These are phyloP conservation scores for Rhinolophus sinicus DNA, from an alignment of 2,113 vertebrate species.

Conservation along the genomic window DNA sequence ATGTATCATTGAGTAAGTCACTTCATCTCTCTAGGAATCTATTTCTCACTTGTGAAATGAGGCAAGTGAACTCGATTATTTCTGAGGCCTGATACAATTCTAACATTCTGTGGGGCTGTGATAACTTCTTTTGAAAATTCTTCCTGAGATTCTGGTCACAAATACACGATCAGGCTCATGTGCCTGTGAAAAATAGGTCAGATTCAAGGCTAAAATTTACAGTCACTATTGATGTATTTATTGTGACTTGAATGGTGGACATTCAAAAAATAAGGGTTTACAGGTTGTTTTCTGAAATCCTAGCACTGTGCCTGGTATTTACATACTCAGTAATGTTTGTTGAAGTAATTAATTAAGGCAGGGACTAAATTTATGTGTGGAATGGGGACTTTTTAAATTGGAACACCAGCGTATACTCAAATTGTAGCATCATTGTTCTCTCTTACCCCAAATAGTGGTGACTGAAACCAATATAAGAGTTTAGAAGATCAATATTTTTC, in stretches of 20 bases:
- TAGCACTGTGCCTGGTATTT: neutral
- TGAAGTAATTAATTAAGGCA: neutral
- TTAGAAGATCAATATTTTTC: constrained; percentile 80
- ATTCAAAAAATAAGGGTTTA: neutral
- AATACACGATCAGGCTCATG: neutral
- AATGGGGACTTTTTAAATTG: neutral
- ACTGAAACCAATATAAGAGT: constrained; percentile 77
- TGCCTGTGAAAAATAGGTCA: constrained; percentile 9
- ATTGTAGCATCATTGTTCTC: neutral
- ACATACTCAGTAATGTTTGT: neutral
- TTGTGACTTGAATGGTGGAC: neutral
- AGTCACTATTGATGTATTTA: neutral
- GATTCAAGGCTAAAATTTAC: neutral
- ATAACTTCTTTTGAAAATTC: constrained; percentile 40
- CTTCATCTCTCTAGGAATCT: neutral
- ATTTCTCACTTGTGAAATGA: neutral
- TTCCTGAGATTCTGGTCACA: neutral
- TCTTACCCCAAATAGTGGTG: constrained; percentile 63
- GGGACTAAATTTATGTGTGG: neutral
- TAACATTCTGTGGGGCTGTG: neutral
- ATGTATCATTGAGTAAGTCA: neutral
- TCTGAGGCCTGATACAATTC: neutral
- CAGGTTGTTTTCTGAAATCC: neutral
- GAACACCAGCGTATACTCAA: neutral
- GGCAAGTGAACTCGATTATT: neutral